Base-by-base conservation (phyloP, 2,888 invertebrate genomes). In the Drosophila imparisetae region DNA sequence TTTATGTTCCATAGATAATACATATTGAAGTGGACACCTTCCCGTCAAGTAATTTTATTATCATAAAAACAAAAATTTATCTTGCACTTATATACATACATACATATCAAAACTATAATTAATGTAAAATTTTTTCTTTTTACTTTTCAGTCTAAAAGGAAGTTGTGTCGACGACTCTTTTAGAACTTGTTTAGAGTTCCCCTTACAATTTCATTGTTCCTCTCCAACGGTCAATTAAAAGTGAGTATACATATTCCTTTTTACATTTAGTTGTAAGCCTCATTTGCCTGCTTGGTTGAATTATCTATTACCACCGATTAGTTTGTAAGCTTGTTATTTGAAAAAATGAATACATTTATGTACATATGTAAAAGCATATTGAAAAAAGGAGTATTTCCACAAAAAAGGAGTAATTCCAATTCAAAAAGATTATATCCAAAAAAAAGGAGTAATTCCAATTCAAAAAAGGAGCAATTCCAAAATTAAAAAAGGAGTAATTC, bases 191-290 rank as follows among this genome's bases (percentile, higher is more conserved):
- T 87, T 89, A 87, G 89, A 89, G 91, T 85, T 90, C 81, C 76
- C 86, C 83, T 84, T 83, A 91, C 91, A 91, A 91, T 91, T 91
- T 92, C 91, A 91, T 92, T 91, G 88, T 92, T 91, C 70, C 85
- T 91, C 75, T 91, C 90, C 52, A 91, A 92, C 91, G 91, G 92
- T 83, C 81, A 92, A 90, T 77, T 92, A 90, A 91, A 91, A 91
- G 91, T 91, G 80, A 91, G 91, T 91, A 91, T 79, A 59, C 32
- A 48, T 60, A 34, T 40, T 76, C 64, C 55, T 69, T 76, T 69
- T 34, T 18, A 2, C 15, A 34, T 29, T 21, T 64, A 71, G 57
- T 57, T 68, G 1, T 67, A 69, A 67, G 66, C 0, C 11, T 54
- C 61, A 64, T 66, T 49, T 55, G 27, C n/a, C 38, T 58, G 72